Base-by-base conservation (phyloP, 2,113 vertebrate species). In the Perca fluviatilis region DNA sequence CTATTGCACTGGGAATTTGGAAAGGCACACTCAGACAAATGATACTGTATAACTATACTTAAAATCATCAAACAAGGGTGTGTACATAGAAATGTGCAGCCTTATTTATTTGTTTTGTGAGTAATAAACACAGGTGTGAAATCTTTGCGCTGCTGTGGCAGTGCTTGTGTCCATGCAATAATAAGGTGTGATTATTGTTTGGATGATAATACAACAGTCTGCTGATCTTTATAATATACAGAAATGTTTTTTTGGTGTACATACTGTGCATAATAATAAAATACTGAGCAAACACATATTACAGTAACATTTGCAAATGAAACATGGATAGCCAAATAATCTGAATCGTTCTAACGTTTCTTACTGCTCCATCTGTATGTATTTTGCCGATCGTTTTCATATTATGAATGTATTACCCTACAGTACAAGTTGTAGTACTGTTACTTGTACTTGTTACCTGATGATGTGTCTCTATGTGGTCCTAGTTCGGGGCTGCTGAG, bases 361-460 rank as follows among this genome's bases (percentile, higher is more conserved):
- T 23, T 33, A 40, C 18, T 53, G 25, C 19, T 56, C 14, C 14
- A 53, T 19, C 19, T 64, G 16, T 10, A 30, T 40, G 40, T 10
- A 9, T 10, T 10, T 40, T 10, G 54, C 2, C 18, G n/a, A 10
- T 64, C 33, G 16, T 65, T 27, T 27, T 54, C 21, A 10, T 54
- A 54, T 11, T 60, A 8, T 16, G 5, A 30, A 74, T 43, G 0
- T 15, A 40, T 13, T 57, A 16, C 5, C 74, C 33, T 19, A 21
- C 46, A 14, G 36, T 73, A 15, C 53, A 64, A 60, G 4, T 1
- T 1, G 25, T 27, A 15, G 1, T 36, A 6, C 18, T 50, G 50
- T 50, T n/a, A n/a, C n/a, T n/a, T n/a, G n/a, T n/a, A n/a, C n/a
- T 53, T 70, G 36, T 63, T 86, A 92, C 93, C 91, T 92, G 86